These are phyloP conservation scores for Ctenicera cuprea DNA, from an alignment of 2,888 invertebrate genomes.

Conservation along the genomic window DNA sequence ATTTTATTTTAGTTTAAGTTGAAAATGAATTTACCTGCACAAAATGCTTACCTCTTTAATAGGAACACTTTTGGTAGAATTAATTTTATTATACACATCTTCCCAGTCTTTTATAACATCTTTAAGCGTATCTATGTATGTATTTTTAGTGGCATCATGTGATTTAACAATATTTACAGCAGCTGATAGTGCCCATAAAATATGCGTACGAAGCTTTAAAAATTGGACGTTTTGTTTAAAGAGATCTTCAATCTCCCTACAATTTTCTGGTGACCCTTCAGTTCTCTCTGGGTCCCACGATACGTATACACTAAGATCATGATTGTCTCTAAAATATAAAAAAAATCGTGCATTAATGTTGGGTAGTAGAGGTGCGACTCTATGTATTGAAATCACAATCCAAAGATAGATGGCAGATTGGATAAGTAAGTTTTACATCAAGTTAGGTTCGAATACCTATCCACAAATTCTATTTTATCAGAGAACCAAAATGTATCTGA, in stretches of 20 bases:
- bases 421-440: too few species aligned
- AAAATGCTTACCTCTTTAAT: slow-evolving; percentile 51
- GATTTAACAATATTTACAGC: slow-evolving; percentile 66
- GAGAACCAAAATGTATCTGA: too few species aligned
- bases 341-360: not conserved
- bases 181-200: slow-evolving; percentile 62
- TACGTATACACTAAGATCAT: slow-evolving; percentile 83
- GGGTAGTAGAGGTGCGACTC: not conserved
- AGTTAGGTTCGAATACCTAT: too few species aligned
- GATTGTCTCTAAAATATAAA: slow-evolving; percentile 79
- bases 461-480: too few species aligned
- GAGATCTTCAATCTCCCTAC: slow-evolving; percentile 66
- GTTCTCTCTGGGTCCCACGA: slow-evolving; percentile 80
- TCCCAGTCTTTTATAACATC: slow-evolving; percentile 64
- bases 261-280: slow-evolving; percentile 66
- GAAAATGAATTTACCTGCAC: too few species aligned
- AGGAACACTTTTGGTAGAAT: slow-evolving; percentile 48
- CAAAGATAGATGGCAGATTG: too few species aligned
- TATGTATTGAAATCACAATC: too few species aligned
- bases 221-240: slow-evolving; percentile 67
- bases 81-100: slow-evolving; percentile 53
- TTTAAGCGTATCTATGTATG: slow-evolving; percentile 62
- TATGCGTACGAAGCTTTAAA: slow-evolving; percentile 64
- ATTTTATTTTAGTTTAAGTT: too few species aligned
- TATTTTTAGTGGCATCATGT: slow-evolving; percentile 62